Percentiles rank a stretch among this genome's conserved stretches.
These are phyloP conservation scores for Heteromormyrus szaboi DNA, from an alignment of 2,797 vertebrate species.

Conservation along the genomic window DNA sequence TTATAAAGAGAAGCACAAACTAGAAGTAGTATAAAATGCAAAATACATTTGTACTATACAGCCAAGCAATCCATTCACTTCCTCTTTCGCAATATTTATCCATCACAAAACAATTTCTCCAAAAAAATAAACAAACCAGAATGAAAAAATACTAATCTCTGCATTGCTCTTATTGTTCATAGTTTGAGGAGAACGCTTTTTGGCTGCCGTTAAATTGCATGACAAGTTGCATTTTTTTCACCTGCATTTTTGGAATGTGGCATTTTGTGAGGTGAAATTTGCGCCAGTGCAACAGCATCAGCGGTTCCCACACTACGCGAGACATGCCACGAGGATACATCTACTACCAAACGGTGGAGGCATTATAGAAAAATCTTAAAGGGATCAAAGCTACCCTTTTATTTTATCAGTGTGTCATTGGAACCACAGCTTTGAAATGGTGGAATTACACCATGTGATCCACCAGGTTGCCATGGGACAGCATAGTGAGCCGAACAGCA, in stretches of 20 bases:
- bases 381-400: background rate
- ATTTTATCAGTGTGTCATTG: background rate
- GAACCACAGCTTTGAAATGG: background rate
- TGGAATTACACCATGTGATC: background rate
- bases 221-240: background rate
- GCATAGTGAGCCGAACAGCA: background rate
- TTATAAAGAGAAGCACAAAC: background rate
- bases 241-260: background rate
- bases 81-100: background rate
- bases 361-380: background rate
- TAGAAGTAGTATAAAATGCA: background rate
- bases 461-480: background rate
- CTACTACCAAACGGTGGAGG: background rate
- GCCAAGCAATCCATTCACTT: background rate
- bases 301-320: background rate
- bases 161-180: background rate
- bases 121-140: background rate
- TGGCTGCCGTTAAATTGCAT: background rate
- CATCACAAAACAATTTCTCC: background rate
- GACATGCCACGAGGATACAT: background rate
- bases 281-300: background rate
- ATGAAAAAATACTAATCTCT: background rate
- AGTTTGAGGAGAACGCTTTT: background rate
- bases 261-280: background rate
- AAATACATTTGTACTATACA: background rate